Base-by-base conservation (phyloP, 2,888 invertebrate species). In the Cryptophagus acutangulus region DNA sequence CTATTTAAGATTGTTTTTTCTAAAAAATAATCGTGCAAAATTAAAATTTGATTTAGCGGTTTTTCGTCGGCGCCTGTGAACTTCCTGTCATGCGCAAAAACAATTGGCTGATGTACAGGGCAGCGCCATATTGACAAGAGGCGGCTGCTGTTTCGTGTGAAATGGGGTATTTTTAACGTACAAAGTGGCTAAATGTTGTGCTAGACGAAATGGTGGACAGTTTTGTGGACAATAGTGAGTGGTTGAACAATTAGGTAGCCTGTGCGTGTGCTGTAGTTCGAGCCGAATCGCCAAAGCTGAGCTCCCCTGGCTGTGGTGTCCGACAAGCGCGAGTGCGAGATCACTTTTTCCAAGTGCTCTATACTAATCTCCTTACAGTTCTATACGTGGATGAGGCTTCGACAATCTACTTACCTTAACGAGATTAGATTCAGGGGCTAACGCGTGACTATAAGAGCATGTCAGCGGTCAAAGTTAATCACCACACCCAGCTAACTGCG, bases 351-450 rank as follows among this genome's bases (percentile, higher is more conserved):
- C 6, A 20, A 8, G 6, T n/a, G 24, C 4, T 13, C 6, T 3
- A 31, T 15, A 36, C 38, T 58, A 60, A 59, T 58, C 57, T 49
- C 49, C 38, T 59, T 59, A 50, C 39, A 10, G 10, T 53, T 54
- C 44, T 43, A 51, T 49, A 45, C 58, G 49, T 54, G 52, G 46
- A 53, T 74, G 75, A 74, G 80, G 81, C 81, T 82, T 83, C 82
- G 75, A 73, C 77, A 82, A 83, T 83, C 82, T 80, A 77, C 79
- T 26, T 83, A 82, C 74, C 74, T 75, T 83, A 83, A 83, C 78
- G 75, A 76, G 81, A 82, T 83, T 81, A 78, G 57, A 52, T 58
- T 53, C 49, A n/a, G n/a, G 48, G 53, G 54, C 52, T 54, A 51
- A 54, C 3, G 53, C 45, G 49, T 45, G 53, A 53, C 48, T 63